Percentiles rank a stretch among this genome's conserved stretches.
Conservation (phyloP, 2,888 invertebrate species). For the Petrophora chlorosata region DNA sequence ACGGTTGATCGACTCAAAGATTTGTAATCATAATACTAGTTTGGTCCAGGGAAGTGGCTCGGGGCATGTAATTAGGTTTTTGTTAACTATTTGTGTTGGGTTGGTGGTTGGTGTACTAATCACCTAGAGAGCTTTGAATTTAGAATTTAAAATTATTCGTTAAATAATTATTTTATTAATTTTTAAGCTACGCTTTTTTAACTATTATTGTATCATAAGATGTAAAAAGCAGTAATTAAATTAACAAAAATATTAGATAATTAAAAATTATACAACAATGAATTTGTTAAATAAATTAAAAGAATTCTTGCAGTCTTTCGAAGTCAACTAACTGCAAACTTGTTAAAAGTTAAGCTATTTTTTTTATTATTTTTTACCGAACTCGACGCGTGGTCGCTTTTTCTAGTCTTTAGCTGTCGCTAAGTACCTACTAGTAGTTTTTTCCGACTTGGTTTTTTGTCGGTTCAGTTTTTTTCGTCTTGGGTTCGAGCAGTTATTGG, state of each 20-base stretch:
- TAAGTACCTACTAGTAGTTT: constrained; percentile 37
- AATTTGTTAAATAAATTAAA: neutral
- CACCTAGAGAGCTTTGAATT: no score
- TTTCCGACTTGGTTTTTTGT: constrained; percentile 31
- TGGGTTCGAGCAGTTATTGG: constrained; percentile 46
- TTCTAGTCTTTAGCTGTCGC: constrained; percentile 34
- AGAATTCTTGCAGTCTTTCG: neutral
- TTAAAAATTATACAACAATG: no score
- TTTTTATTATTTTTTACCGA: constrained; percentile 21
- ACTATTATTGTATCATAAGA: no score
- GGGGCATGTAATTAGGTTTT: constrained; percentile 64
- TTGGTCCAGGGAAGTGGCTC: constrained; percentile 65
- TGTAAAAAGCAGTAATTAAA: no score
- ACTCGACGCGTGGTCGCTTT: constrained; percentile 35
- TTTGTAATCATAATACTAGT: constrained; percentile 69
- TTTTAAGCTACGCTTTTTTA: no score
- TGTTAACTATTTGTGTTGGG: constrained; percentile 45
- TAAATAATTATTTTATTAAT: no score
- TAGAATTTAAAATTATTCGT: no score
- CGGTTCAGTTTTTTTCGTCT: constrained; percentile 15
- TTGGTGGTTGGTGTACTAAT: constrained; percentile 17
- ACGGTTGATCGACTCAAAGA: constrained; percentile 74
- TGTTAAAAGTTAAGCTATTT: constrained; percentile 9
- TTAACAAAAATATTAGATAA: no score
- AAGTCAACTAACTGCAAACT: constrained; percentile 1